Percentiles rank a stretch among this genome's conserved stretches.
Evolutionary conservation across 2,797 vertebrate genomes (phyloP).

Genomic region (Pseudomugil tenellus): DNA sequence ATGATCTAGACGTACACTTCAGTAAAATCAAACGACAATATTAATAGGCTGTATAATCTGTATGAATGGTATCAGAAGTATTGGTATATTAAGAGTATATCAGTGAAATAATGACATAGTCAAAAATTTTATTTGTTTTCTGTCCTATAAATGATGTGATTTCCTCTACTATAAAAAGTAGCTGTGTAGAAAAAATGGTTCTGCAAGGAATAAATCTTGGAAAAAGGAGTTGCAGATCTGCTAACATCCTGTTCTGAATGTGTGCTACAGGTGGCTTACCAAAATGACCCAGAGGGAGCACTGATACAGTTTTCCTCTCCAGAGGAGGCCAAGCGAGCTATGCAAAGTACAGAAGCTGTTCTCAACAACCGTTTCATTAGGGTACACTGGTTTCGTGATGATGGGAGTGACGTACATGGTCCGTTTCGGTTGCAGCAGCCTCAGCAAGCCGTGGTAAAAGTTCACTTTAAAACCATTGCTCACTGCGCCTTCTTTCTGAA

Average conservation of each 20-base stretch:
- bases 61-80: not conserved
- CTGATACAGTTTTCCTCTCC: constrained; percentile 95
- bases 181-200: not conserved
- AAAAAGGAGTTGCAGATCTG: not conserved
- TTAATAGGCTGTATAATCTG: not conserved
- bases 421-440: constrained; percentile 54
- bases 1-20: not conserved
- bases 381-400: constrained; percentile 94
- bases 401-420: constrained; percentile 61
- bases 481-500: no score
- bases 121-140: not conserved
- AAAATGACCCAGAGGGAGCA: constrained; percentile 92
- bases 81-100: not conserved
- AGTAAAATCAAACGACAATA: not conserved
- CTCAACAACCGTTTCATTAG: constrained; percentile 97
- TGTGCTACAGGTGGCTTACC: constrained; percentile 90
- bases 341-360: constrained; percentile 95
- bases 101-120: not conserved
- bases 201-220: no score
- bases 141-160: not conserved
- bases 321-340: constrained; percentile 92
- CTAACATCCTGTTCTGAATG: not conserved
- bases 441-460: constrained; percentile 53
- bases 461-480: not conserved
- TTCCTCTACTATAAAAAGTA: not conserved